Evolutionary conservation across 2,113 vertebrate genomes (phyloP).

Genomic region (Beaufortia kweichowensis): DNA sequence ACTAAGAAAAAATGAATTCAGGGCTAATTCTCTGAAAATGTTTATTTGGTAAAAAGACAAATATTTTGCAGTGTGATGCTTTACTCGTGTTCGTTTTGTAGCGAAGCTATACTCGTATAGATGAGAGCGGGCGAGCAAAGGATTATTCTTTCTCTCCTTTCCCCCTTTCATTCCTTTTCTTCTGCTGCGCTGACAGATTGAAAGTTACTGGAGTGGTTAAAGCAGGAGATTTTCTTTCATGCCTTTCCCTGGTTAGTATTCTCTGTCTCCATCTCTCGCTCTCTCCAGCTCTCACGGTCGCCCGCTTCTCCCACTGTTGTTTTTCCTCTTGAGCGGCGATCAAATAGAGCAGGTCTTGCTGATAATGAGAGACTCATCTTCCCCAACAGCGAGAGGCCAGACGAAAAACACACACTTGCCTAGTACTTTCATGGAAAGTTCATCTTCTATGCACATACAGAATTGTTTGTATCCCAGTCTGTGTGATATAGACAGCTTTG

Average conservation of each 20-base stretch:
- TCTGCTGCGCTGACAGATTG: constrained; percentile 31
- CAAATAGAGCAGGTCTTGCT: constrained; percentile 59
- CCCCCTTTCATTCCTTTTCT: constrained; percentile 10
- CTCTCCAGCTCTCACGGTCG: constrained; percentile 34
- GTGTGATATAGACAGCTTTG: background rate
- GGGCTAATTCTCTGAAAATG: no score
- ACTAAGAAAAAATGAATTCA: no score
- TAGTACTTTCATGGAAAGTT: background rate
- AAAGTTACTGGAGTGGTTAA: constrained; percentile 36
- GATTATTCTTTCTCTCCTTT: constrained; percentile 11
- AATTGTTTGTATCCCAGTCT: constrained; percentile 3
- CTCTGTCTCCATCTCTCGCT: constrained; percentile 50
- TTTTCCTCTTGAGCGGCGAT: constrained; percentile 59
- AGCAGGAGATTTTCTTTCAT: constrained; percentile 16
- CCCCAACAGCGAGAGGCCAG: constrained; percentile 44
- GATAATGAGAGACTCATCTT: constrained; percentile 59
- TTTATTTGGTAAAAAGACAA: background rate
- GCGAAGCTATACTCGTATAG: background rate
- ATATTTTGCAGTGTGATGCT: background rate
- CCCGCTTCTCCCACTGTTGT: constrained; percentile 44
- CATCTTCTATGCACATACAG: constrained; percentile 4
- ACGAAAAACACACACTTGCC: background rate
- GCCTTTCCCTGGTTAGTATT: constrained; percentile 39
- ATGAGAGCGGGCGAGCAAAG: background rate
- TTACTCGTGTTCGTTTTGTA: background rate